phyloP scores from a whole-genome alignment of 2,797 vertebrate species.

The Anableps anableps region DNA sequence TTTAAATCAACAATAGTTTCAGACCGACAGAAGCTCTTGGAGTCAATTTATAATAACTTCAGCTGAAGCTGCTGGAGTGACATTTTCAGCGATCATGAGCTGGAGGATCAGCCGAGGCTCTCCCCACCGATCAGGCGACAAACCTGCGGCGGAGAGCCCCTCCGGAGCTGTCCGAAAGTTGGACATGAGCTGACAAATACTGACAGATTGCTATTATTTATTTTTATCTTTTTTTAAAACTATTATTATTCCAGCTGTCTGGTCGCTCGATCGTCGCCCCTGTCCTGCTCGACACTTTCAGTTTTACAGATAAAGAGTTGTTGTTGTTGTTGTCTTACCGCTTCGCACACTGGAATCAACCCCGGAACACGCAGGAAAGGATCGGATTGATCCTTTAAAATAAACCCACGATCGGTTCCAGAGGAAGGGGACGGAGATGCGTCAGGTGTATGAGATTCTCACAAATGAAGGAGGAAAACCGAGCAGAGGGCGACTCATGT shows the following conservation, averaged over 20 bases:
- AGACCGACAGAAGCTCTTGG: not conserved
- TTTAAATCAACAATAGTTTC: not conserved
- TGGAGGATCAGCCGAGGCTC: constrained; percentile 20
- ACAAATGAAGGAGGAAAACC: constrained; percentile 66
- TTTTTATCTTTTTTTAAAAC: no score
- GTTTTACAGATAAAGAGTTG: constrained; percentile 49
- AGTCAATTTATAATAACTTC: not conserved
- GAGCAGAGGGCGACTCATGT: constrained; percentile 63
- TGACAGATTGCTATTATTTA: not conserved
- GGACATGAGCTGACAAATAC: not conserved
- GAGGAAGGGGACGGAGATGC: constrained; percentile 43
- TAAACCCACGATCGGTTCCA: constrained; percentile 38
- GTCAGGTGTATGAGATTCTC: constrained; percentile 75
- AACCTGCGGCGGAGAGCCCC: not conserved
- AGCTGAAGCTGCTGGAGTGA: not conserved
- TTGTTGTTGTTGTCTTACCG: constrained; percentile 44
- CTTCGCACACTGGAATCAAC: constrained; percentile 12
- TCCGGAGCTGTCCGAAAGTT: constrained; percentile 30
- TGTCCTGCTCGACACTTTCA: constrained; percentile 65
- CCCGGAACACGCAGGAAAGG: not conserved
- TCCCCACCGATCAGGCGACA: constrained; percentile 2
- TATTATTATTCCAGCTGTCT: constrained; percentile 11
- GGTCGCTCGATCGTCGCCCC: constrained; percentile 30
- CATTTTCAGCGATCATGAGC: constrained; percentile 19
- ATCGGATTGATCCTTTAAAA: not conserved